Conservation (phyloP, 2,113 vertebrate genomes). For the Calidris pugnax region DNA sequence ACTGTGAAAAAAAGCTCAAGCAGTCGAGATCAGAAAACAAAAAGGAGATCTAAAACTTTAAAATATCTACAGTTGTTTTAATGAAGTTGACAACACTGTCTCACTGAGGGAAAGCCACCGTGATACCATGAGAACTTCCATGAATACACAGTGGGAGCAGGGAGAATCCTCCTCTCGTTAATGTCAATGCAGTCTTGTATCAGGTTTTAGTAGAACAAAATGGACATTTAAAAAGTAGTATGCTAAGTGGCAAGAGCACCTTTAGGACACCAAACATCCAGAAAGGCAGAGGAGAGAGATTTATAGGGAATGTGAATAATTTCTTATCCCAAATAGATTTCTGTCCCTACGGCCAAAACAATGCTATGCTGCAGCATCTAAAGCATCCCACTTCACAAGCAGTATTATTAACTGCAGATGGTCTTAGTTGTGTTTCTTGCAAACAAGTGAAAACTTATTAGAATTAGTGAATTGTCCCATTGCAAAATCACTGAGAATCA, state of each 20-base stretch:
- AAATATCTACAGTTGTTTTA: not conserved
- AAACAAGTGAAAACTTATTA: not conserved
- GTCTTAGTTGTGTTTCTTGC: not conserved
- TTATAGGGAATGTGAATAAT: not conserved
- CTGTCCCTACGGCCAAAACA: not conserved
- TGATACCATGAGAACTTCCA: not conserved
- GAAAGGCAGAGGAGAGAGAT: not conserved
- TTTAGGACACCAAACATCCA: not conserved
- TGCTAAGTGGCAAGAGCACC: not conserved
- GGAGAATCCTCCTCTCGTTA: not conserved
- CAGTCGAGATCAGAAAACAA: not conserved
- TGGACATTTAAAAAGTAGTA: not conserved
- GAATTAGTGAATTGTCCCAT: not conserved
- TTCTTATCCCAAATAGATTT: not conserved
- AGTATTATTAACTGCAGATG: not conserved
- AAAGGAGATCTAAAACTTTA: not conserved
- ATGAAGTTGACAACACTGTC: not conserved
- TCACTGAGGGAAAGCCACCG: not conserved
- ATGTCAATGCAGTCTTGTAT: not conserved
- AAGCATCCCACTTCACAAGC: not conserved
- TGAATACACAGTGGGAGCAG: not conserved
- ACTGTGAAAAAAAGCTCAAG: not conserved
- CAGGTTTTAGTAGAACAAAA: not conserved
- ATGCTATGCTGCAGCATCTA: not conserved
- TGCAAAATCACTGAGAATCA: not conserved